Conservation (phyloP, 2,888 invertebrate genomes). For the Hybos culiciformis region DNA sequence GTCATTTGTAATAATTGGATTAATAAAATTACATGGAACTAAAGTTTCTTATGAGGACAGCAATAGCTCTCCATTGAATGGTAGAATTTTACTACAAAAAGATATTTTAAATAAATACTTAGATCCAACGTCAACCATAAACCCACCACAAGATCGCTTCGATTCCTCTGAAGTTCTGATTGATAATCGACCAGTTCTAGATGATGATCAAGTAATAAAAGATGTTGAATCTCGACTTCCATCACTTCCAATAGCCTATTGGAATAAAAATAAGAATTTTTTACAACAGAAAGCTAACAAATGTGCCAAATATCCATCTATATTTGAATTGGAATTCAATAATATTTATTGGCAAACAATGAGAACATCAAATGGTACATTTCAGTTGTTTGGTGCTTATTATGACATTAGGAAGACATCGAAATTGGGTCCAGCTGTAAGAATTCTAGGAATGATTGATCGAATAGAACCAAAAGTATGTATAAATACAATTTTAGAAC, state of each 20-base stretch:
- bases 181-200: constrained; percentile 35
- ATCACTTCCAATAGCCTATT: constrained; percentile 72
- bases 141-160: constrained; percentile 30
- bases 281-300: constrained; percentile 44
- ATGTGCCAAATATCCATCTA: constrained; percentile 74
- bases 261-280: constrained; percentile 64
- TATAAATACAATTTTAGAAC: too few relatives aligned
- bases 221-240: constrained; percentile 70
- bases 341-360: constrained; percentile 88
- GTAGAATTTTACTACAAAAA: constrained; percentile 33
- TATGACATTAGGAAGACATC: constrained; percentile 68
- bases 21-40: constrained; percentile 34
- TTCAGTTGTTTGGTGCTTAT: constrained; percentile 82
- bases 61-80: constrained; percentile 27
- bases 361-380: constrained; percentile 70
- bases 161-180: constrained; percentile 34
- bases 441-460: constrained; percentile 80
- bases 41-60: constrained; percentile 33
- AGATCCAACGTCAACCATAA: constrained; percentile 31
- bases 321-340: constrained; percentile 84
- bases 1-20: constrained; percentile 34
- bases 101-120: constrained; percentile 19
- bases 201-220: constrained; percentile 59
- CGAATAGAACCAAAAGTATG: constrained; percentile 72
- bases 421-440: constrained; percentile 65